Evolutionary conservation across 2,797 vertebrate species (phyloP).

Genomic region (Hoplostethus atlanticus): DNA sequence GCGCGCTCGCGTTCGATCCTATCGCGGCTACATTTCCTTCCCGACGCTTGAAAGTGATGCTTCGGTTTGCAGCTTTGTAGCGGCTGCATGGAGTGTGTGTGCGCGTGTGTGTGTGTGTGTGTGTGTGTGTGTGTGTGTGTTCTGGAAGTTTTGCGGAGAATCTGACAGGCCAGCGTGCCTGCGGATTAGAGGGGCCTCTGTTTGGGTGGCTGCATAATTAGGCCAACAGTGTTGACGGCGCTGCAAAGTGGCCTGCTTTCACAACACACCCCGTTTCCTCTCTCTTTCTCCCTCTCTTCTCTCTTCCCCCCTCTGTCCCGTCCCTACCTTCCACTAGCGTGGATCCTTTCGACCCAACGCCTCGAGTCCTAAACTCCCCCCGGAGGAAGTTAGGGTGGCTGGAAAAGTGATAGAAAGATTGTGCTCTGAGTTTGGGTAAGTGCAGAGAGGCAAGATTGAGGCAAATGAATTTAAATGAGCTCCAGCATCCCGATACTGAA

Average conservation of each 20-base stretch:
- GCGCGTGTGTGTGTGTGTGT: neutral
- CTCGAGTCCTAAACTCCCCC: too few species aligned
- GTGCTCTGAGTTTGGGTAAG: neutral
- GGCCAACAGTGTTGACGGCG: slow-evolving; percentile 77
- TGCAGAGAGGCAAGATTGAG: slow-evolving; percentile 9
- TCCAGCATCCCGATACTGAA: neutral
- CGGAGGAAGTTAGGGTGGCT: neutral
- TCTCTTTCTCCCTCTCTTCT: neutral
- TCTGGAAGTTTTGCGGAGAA: slow-evolving; percentile 64
- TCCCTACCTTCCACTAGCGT: too few species aligned
- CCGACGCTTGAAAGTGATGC: slow-evolving; percentile 41
- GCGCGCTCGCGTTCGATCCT: slow-evolving; percentile 42
- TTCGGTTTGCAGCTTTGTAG: slow-evolving; percentile 38
- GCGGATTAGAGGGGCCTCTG: slow-evolving; percentile 70
- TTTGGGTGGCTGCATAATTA: slow-evolving; percentile 85
- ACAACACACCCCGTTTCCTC: neutral
- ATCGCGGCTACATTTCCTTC: slow-evolving; percentile 59
- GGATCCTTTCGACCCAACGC: too few species aligned
- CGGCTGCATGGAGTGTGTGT: neutral
- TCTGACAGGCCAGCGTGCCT: slow-evolving; percentile 72
- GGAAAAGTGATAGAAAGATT: neutral
- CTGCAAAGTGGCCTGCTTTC: slow-evolving; percentile 62
- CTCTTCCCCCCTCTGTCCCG: neutral
- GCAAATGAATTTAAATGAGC: slow-evolving; percentile 16
- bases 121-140: slow-evolving; percentile 20